These are phyloP conservation scores for Ganaspis brasiliensis DNA, from an alignment of 2,888 invertebrate genomes.

Conservation along the genomic window DNA sequence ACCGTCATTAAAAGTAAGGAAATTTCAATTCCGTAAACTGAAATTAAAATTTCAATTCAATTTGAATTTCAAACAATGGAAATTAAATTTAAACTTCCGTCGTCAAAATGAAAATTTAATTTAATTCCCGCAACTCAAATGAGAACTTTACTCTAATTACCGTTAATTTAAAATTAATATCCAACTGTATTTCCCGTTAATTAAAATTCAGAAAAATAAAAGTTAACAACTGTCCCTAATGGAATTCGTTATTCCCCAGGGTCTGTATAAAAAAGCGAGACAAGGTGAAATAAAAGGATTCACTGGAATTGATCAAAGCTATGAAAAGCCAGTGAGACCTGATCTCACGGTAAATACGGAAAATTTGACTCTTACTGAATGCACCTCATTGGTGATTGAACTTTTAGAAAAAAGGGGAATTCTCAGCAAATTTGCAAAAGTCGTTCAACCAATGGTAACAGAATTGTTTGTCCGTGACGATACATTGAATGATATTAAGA, in stretches of 20 bases:
- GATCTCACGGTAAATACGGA: conserved; percentile 94
- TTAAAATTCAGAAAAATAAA: too few relatives aligned
- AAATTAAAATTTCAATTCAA: too few relatives aligned
- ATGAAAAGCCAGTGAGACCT: conserved; percentile 92
- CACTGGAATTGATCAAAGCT: conserved; percentile 95
- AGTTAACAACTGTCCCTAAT: too few relatives aligned
- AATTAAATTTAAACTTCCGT: too few relatives aligned
- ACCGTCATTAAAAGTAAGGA: too few relatives aligned
- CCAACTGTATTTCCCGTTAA: too few relatives aligned
- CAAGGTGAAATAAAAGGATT: conserved; percentile 93
- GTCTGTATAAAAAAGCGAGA: conserved; percentile 97
- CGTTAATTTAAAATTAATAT: too few relatives aligned
- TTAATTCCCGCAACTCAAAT: too few relatives aligned
- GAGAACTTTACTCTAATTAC: too few relatives aligned
- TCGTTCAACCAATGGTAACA: conserved; percentile 41
- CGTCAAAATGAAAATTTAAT: too few relatives aligned
- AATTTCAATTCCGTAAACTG: too few relatives aligned
- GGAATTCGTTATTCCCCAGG: conserved; percentile 79
- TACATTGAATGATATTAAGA: conserved; percentile 84
- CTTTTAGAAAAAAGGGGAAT: conserved; percentile 89
- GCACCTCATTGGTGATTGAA: conserved; percentile 92
- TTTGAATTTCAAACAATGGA: too few relatives aligned
- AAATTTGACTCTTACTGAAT: conserved; percentile 89
- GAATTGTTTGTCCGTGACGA: conserved; percentile 90
- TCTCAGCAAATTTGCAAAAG: conserved; percentile 73